Conservation (phyloP, 1,140 invertebrate genomes). For the Ephestia elutella region DNA sequence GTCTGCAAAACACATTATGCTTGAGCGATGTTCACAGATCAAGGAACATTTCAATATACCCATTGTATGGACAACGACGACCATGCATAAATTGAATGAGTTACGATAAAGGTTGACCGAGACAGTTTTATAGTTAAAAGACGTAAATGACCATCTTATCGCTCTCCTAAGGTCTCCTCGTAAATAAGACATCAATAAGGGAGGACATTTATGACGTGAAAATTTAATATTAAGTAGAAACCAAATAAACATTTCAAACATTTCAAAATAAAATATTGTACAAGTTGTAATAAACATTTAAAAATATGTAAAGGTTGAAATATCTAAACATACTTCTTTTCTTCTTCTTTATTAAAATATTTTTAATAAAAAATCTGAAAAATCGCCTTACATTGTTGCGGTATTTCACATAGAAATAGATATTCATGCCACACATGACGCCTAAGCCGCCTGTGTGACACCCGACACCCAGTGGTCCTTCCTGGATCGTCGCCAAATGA, state of each 20-base stretch:
- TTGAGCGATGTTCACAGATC: neutral
- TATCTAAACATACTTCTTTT: too few species aligned
- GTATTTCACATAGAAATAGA: neutral
- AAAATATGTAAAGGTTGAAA: too few species aligned
- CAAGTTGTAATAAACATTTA: too few species aligned
- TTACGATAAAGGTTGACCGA: neutral
- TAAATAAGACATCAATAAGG: conserved; percentile 1
- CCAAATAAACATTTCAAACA: too few species aligned
- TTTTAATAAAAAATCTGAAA: too few species aligned
- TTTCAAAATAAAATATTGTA: too few species aligned
- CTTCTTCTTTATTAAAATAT: too few species aligned
- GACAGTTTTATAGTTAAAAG: neutral
- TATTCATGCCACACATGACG: conserved; percentile 9
- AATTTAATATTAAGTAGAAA: too few species aligned
- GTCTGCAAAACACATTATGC: conserved; percentile 25
- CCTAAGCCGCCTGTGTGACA: neutral
- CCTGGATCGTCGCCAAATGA: conserved; percentile 29
- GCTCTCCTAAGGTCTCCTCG: neutral
- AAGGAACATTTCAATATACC: neutral
- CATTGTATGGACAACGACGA: neutral
- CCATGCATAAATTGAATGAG: neutral
- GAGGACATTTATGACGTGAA: too few species aligned
- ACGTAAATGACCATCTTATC: neutral
- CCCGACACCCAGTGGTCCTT: conserved; percentile 18
- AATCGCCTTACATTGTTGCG: neutral